Conservation (phyloP, 2,888 invertebrate genomes). For the Allolobophora icterica region DNA sequence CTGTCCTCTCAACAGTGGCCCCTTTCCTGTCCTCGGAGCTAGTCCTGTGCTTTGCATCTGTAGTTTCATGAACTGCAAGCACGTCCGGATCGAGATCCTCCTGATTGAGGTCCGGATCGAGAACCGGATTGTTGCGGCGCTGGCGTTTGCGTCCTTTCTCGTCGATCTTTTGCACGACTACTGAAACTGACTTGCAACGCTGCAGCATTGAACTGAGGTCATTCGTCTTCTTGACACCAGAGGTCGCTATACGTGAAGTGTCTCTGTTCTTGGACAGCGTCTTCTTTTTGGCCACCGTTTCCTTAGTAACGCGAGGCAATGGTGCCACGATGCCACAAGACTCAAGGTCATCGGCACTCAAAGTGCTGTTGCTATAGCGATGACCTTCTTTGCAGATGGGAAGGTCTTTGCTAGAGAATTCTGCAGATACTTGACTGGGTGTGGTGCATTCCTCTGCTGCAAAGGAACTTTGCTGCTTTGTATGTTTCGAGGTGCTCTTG, state of each 20-base stretch:
- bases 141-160: background rate
- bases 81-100: background rate
- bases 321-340: slow-evolving; percentile 19
- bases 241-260: background rate
- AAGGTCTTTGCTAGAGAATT: background rate
- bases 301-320: background rate
- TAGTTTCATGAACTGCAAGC: background rate
- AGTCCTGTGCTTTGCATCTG: background rate
- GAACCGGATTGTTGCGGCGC: background rate
- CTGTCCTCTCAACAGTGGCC: background rate
- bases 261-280: background rate
- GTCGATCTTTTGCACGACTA: slow-evolving; percentile 38
- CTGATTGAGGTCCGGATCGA: background rate
- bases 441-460: background rate
- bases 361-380: background rate
- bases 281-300: background rate
- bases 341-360: background rate
- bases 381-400: slow-evolving; percentile 20
- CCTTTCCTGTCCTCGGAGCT: background rate
- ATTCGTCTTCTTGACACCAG: background rate
- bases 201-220: slow-evolving; percentile 1
- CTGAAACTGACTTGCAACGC: slow-evolving; percentile 34
- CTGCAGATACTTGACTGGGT: background rate
- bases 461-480: background rate
- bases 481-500: background rate